phyloP scores from a whole-genome alignment of 2,888 invertebrate species.

The Megastigmus dorsalis region DNA sequence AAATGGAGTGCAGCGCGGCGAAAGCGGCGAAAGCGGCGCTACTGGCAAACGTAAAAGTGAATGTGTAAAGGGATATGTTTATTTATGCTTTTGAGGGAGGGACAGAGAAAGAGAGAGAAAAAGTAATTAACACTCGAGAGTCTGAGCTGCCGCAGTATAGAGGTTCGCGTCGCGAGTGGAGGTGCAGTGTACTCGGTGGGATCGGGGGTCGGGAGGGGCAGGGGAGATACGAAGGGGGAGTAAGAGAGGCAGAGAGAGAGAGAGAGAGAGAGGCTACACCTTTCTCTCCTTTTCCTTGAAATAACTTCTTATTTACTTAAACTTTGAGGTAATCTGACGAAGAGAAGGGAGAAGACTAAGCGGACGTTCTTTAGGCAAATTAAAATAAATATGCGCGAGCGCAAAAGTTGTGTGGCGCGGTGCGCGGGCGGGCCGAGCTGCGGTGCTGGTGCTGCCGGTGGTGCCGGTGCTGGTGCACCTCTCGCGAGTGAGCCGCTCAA shows the following conservation, averaged over 20 bases:
- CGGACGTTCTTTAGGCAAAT: slow-evolving; percentile 53
- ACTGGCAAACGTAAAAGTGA: background rate
- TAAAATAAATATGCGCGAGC: slow-evolving; percentile 54
- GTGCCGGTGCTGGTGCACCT: background rate
- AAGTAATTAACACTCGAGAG: slow-evolving; percentile 46
- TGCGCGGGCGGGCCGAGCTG: too few species aligned
- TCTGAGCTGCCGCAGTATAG: slow-evolving; percentile 16
- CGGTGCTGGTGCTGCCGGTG: background rate
- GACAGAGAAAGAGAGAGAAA: background rate
- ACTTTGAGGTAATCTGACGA: slow-evolving; percentile 50
- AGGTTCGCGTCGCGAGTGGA: background rate
- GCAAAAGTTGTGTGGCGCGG: slow-evolving; percentile 43
- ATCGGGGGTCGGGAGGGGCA: too few species aligned
- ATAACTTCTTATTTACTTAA: slow-evolving; percentile 53
- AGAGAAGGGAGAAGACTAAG: slow-evolving; percentile 39
- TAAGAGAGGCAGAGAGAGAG: too few species aligned
- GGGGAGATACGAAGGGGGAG: too few species aligned
- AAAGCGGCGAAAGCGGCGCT: too few species aligned
- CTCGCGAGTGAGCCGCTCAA: slow-evolving; percentile 1
- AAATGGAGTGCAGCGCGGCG: too few species aligned
- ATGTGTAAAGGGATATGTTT: slow-evolving; percentile 6
- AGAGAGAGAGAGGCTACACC: too few species aligned
- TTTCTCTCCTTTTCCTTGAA: slow-evolving; percentile 38
- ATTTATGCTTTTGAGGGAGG: slow-evolving; percentile 1
- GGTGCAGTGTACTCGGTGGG: too few species aligned